Evolutionary conservation across 2,888 invertebrate species (phyloP), one percentile per base, ranked within the genome.

Genomic region (Apomyelois bistriatella): DNA sequence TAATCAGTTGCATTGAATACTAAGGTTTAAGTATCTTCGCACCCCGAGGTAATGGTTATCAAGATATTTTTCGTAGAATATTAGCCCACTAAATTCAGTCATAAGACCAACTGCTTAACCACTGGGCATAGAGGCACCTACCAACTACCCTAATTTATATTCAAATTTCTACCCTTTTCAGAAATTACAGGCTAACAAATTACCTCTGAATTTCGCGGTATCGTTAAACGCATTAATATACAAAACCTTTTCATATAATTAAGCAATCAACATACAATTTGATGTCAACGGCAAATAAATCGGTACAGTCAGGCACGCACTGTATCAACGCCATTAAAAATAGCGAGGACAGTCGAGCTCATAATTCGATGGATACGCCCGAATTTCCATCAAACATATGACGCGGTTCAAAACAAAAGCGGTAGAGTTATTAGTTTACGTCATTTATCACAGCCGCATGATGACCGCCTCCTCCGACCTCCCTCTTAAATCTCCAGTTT

Each of bases 321-420:
- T 37, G 68, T 77, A 76, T 79, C 78, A 71, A 61, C 69, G 69
- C 69, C 76, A 74, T 76, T 77, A 81, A 84, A 83, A 74, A 71
- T 74, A 82, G 54, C 68, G 77, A 79, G 84, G 82, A 82, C 80
- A 81, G 74, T 71, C 71, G 66, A 62, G 68, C 70, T 73, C 79
- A 74, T 82, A 79, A 82, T 83, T 86, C 83, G 85, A 87, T 86
- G 88, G 82, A 72, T 81, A 84, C 86, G 77, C 86, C 88, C 86
- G 79, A 84, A 84, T 82, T 82, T 82, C 78, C 82, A 84, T 86
- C 88, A 87, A 85, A 87, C 78, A 68, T 77, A 68, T 67, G 59
- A 58, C 50, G 46, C 59, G 57, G 76, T 58, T 16, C 53, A 70
- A 70, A 65, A 22, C n/a, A 68, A 13, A 48, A 61, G 65, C 53